Conservation (phyloP, 1,140 invertebrate genomes). For the Drosophila melanica region DNA sequence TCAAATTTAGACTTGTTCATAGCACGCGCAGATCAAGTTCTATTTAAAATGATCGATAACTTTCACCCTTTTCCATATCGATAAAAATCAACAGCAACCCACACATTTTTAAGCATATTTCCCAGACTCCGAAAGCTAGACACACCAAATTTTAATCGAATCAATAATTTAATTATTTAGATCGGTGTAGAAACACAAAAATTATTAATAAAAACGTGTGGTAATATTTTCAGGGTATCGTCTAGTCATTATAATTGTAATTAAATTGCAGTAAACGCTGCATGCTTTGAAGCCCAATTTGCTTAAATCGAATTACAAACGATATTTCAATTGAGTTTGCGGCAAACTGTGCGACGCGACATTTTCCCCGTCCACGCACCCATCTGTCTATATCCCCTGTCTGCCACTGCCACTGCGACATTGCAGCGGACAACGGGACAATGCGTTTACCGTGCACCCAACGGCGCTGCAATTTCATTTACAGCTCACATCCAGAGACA, state of each 20-base stretch:
- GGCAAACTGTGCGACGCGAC: slow-evolving; percentile 14
- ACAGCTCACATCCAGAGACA: not conserved
- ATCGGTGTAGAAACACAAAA: no score
- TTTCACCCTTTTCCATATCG: no score
- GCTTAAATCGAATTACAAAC: slow-evolving; percentile 68
- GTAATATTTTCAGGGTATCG: no score
- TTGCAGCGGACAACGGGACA: not conserved
- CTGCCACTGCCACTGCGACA: not conserved
- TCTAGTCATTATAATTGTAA: slow-evolving; percentile 53
- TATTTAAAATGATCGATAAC: no score
- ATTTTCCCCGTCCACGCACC: not conserved
- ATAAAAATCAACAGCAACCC: no score
- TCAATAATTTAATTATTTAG: no score
- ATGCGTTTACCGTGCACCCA: slow-evolving; percentile 39
- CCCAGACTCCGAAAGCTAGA: no score
- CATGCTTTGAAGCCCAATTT: slow-evolving; percentile 73
- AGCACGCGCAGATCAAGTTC: no score
- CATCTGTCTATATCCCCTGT: not conserved
- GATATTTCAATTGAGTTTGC: slow-evolving; percentile 55
- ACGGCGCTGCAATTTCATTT: slow-evolving; percentile 23
- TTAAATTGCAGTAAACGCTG: slow-evolving; percentile 54
- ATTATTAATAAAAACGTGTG: no score
- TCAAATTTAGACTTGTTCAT: no score
- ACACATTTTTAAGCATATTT: no score
- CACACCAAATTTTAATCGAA: no score